Percentiles rank a stretch among this genome's conserved stretches.
These are phyloP conservation scores for Oreamnos americanus DNA, from an alignment of 2,113 vertebrate species.

Conservation along the genomic window DNA sequence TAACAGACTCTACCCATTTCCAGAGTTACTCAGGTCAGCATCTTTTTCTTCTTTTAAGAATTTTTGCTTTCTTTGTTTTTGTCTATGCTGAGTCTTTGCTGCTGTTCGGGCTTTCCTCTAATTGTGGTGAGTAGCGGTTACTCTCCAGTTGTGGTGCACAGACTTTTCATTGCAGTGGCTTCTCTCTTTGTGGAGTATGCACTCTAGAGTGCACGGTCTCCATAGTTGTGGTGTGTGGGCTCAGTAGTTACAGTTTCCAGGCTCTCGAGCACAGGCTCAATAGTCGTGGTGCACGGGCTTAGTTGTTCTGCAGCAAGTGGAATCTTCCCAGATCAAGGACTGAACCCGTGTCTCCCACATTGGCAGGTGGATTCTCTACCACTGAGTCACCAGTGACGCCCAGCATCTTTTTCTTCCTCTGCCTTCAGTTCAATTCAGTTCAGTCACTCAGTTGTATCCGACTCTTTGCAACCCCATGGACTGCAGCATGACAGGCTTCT, in stretches of 20 bases:
- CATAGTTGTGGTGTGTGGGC: neutral
- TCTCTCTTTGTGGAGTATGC: neutral
- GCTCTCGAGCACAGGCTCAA: neutral
- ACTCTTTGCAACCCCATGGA: neutral
- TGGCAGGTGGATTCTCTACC: neutral
- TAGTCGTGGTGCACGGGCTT: neutral
- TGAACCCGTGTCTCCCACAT: neutral
- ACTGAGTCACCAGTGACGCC: neutral
- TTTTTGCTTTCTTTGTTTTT: neutral
- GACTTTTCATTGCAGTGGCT: neutral
- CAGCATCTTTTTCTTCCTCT: neutral
- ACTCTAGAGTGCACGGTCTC: neutral
- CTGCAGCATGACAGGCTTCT: neutral
- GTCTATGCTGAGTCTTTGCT: neutral
- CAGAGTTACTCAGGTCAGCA: neutral
- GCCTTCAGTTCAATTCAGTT: neutral
- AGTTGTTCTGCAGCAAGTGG: neutral
- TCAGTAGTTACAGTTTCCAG: neutral
- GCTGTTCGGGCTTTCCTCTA: neutral
- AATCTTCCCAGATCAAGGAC: neutral
- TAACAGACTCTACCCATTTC: neutral
- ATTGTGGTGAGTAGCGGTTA: neutral
- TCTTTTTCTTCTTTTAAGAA: neutral
- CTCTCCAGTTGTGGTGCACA: neutral
- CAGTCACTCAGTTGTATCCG: neutral